A percentile compares a stretch with the other conserved stretches of the same genome.
Evolutionary conservation across 1,140 invertebrate genomes (phyloP).

Genomic region (Tetraneura akinire): DNA sequence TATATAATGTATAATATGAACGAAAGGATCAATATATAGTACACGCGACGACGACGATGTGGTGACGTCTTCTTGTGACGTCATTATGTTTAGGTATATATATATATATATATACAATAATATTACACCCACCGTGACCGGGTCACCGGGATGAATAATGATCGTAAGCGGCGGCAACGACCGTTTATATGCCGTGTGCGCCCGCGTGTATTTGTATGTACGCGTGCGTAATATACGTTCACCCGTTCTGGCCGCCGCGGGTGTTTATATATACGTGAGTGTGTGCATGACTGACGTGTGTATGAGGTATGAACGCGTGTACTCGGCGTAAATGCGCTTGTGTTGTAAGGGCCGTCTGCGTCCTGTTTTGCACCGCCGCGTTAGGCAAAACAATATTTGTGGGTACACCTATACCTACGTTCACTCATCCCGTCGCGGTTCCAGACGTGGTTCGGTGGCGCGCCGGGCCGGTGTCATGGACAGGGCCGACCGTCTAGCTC

Average conservation of each 20-base stretch:
- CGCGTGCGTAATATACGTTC: too few relatives aligned
- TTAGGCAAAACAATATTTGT: too few relatives aligned
- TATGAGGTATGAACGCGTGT: too few relatives aligned
- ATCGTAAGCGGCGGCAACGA: background rate
- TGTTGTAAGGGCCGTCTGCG: background rate
- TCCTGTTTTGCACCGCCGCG: background rate
- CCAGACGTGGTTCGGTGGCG: constrained; percentile 44
- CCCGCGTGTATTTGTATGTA: too few relatives aligned
- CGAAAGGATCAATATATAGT: constrained; percentile 6
- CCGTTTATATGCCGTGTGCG: too few relatives aligned
- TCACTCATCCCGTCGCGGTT: background rate
- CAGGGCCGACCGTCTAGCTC: constrained; percentile 67
- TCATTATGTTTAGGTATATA: background rate
- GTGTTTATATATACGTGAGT: background rate
- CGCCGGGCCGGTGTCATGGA: constrained; percentile 53
- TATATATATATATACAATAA: too few relatives aligned
- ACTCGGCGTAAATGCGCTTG: too few relatives aligned
- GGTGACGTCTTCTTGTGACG: constrained; percentile 35
- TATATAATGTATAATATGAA: too few relatives aligned
- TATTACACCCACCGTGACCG: constrained; percentile 3
- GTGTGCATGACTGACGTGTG: background rate
- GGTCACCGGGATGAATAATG: constrained; percentile 40
- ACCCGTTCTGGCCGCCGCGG: background rate
- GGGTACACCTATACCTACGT: too few relatives aligned
- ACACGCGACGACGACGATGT: background rate